phyloP scores from a whole-genome alignment of 2,797 vertebrate genomes.

The Syngnathus acus region DNA sequence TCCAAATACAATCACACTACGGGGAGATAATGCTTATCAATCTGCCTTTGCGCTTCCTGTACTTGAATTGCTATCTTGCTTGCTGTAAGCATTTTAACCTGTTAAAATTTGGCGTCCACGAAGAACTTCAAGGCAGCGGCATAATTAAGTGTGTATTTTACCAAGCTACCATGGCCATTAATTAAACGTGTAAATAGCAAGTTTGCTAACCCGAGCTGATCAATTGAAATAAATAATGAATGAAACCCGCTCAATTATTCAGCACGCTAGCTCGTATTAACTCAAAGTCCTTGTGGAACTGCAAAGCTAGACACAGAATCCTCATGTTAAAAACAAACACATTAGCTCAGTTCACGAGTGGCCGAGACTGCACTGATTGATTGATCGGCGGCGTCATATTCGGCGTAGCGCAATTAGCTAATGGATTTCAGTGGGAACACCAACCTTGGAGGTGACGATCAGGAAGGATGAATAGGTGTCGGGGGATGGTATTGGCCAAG shows the following conservation, averaged over 20 bases:
- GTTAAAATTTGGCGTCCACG: background rate
- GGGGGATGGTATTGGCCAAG: slow-evolving; percentile 19
- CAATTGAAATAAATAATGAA: slow-evolving; percentile 63
- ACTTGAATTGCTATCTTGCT: background rate
- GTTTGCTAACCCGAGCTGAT: slow-evolving; percentile 43
- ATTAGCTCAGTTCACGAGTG: background rate
- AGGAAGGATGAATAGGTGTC: slow-evolving; percentile 38
- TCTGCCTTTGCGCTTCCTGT: background rate
- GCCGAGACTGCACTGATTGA: slow-evolving; percentile 15
- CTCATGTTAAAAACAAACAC: background rate
- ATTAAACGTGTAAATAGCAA: slow-evolving; percentile 62
- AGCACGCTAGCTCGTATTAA: background rate
- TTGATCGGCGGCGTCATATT: slow-evolving; percentile 48
- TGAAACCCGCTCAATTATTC: slow-evolving; percentile 13
- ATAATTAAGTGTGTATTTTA: slow-evolving; percentile 45
- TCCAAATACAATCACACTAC: background rate
- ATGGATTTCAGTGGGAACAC: slow-evolving; percentile 19
- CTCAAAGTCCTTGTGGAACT: background rate
- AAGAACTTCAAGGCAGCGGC: slow-evolving; percentile 35
- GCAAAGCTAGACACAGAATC: too few species aligned
- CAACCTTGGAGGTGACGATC: slow-evolving; percentile 27
- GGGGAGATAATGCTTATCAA: background rate
- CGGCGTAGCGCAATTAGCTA: slow-evolving; percentile 42
- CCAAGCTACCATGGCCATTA: slow-evolving; percentile 33
- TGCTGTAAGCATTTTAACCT: background rate